Conservation (phyloP, 2,113 vertebrate genomes). For the Vanacampus margaritifer region DNA sequence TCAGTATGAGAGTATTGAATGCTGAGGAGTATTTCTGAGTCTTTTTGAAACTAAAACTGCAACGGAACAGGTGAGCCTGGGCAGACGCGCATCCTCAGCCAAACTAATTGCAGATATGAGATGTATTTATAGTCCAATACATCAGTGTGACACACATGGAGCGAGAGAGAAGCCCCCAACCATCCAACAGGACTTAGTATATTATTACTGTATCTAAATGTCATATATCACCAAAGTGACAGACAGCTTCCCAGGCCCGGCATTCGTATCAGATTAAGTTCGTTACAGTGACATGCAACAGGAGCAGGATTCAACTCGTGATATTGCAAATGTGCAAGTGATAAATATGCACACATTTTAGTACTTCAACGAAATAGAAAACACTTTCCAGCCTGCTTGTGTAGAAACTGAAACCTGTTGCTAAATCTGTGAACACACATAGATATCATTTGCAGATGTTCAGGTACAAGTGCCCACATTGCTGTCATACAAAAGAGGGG, state of each 20-base stretch:
- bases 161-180: not conserved
- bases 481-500: not conserved
- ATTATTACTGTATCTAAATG: slow-evolving; percentile 13
- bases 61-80: slow-evolving; percentile 12
- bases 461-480: not conserved
- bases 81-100: slow-evolving; percentile 3
- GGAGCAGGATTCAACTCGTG: not conserved
- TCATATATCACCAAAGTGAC: slow-evolving; percentile 10
- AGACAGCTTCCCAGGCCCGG: not conserved
- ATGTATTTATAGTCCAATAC: not conserved
- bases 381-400: not conserved
- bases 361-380: not conserved
- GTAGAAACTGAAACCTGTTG: not conserved
- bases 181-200: not conserved
- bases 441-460: not conserved
- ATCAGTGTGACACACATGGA: not conserved
- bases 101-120: slow-evolving; percentile 2
- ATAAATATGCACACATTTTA: not conserved
- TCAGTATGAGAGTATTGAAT: slow-evolving; percentile 16
- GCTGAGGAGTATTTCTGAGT: slow-evolving; percentile 28
- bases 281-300: not conserved
- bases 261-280: not conserved
- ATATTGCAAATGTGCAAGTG: not conserved
- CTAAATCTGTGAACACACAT: not conserved
- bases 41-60: slow-evolving; percentile 37